Evolutionary conservation across 2,797 vertebrate genomes (phyloP).

Genomic region (Fringilla coelebs): DNA sequence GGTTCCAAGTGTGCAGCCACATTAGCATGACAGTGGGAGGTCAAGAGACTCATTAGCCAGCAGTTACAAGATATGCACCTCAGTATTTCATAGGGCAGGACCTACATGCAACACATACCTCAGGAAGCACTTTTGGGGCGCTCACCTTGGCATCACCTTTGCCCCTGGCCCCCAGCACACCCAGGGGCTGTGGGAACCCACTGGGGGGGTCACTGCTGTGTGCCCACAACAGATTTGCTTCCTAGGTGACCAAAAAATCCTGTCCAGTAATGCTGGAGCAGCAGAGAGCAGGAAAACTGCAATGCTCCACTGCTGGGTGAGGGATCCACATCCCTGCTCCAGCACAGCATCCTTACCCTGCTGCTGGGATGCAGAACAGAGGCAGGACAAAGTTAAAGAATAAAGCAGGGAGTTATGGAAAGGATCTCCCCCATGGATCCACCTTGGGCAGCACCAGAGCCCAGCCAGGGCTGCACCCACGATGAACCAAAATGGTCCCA

Average conservation of each 20-base stretch:
- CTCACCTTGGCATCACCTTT: neutral
- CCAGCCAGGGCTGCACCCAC: no score
- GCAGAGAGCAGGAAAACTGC: neutral
- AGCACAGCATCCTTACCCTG: neutral
- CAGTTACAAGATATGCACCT: neutral
- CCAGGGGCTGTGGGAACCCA: neutral
- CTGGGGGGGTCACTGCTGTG: accelerated
- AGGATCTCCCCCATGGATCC: neutral
- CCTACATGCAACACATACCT: no score
- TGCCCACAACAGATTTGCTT: neutral
- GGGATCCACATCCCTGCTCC: neutral
- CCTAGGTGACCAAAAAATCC: neutral
- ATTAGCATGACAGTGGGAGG: slow-evolving; percentile 50
- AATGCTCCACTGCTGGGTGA: neutral
- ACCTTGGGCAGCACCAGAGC: no score
- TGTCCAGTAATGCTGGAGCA: no score
- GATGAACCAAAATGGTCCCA: no score
- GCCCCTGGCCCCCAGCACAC: neutral
- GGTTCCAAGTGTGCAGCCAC: neutral
- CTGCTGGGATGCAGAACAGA: neutral
- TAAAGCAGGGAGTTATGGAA: no score
- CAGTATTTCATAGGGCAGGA: neutral
- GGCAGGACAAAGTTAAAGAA: neutral
- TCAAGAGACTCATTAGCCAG: slow-evolving; percentile 48
- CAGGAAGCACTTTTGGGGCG: accelerated